phyloP scores from a whole-genome alignment of 2,797 vertebrate genomes.

The Coranthus polyacanthus region DNA sequence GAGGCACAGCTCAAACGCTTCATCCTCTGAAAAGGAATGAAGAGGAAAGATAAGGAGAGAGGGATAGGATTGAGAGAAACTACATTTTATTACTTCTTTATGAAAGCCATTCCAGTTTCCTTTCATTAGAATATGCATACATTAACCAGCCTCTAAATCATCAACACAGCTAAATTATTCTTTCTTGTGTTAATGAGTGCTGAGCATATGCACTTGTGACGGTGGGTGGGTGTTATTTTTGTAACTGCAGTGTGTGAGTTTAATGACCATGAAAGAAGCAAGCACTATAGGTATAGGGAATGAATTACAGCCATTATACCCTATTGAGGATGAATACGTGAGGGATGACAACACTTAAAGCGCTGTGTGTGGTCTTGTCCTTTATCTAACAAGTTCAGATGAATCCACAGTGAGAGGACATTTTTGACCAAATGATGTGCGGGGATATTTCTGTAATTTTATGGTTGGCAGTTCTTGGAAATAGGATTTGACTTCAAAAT shows the following conservation, averaged over 20 bases:
- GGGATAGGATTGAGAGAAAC: constrained; percentile 8
- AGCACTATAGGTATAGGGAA: too few species aligned
- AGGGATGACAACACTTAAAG: neutral
- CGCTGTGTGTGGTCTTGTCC: constrained; percentile 2
- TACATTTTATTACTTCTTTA: constrained; percentile 9
- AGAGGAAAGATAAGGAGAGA: constrained; percentile 25
- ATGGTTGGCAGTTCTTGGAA: neutral
- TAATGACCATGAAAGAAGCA: constrained; percentile 8
- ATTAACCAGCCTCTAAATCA: constrained; percentile 33
- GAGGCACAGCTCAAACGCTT: constrained; percentile 89
- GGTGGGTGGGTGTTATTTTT: neutral
- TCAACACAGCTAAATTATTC: constrained; percentile 27
- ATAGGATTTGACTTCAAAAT: neutral
- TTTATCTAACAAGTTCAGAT: neutral
- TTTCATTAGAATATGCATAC: constrained; percentile 24
- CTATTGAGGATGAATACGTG: neutral
- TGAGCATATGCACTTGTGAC: constrained; percentile 3
- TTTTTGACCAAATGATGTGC: neutral
- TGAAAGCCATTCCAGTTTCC: constrained; percentile 4
- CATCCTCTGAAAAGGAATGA: constrained; percentile 85
- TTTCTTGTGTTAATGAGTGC: constrained; percentile 21
- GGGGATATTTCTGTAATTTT: neutral
- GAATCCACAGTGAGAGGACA: too few species aligned
- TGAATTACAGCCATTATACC: too few species aligned
- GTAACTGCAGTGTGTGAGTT: constrained; percentile 8